A percentile compares a stretch with the other conserved stretches of the same genome.
Evolutionary conservation across 2,888 invertebrate genomes (phyloP).

Genomic region (Coleophora flavipennella): DNA sequence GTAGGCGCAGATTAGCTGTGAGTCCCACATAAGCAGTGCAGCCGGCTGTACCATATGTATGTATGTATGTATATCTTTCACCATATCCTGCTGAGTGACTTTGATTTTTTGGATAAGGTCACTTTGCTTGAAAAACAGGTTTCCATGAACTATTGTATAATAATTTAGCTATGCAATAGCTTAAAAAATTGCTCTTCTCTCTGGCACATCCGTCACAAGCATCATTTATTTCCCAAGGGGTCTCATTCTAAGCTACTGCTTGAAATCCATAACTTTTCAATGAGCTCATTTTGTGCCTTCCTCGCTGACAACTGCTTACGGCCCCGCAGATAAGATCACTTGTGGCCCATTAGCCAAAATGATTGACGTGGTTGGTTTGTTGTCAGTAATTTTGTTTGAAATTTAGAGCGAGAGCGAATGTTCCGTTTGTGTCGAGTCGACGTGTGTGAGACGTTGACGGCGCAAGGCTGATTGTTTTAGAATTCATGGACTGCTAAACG

Average conservation of each 20-base stretch:
- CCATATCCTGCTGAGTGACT: too few species aligned
- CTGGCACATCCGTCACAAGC: constrained; percentile 8
- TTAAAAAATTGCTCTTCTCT: too few species aligned
- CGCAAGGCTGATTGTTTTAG: constrained; percentile 32
- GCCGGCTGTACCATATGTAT: too few species aligned
- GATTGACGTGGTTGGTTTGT: constrained; percentile 68
- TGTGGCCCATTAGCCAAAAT: constrained; percentile 64
- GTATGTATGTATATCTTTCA: too few species aligned
- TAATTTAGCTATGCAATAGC: too few species aligned
- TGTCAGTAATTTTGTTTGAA: constrained; percentile 69
- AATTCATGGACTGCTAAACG: constrained; percentile 9
- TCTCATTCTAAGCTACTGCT: constrained; percentile 38
- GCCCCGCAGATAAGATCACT: constrained; percentile 52
- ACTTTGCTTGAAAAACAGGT: too few species aligned
- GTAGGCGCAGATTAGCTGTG: too few species aligned
- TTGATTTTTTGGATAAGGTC: too few species aligned
- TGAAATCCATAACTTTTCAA: constrained; percentile 55
- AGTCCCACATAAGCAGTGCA: too few species aligned
- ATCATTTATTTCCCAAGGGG: constrained; percentile 43
- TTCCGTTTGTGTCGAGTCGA: constrained; percentile 32
- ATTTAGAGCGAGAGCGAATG: constrained; percentile 44
- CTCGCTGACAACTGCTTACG: constrained; percentile 64
- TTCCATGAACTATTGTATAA: too few species aligned
- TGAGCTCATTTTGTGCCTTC: constrained; percentile 18
- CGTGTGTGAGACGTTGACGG: constrained; percentile 45